Evolutionary conservation across 1,140 invertebrate genomes (phyloP).

Genomic region (Drosophila gunungcola): DNA sequence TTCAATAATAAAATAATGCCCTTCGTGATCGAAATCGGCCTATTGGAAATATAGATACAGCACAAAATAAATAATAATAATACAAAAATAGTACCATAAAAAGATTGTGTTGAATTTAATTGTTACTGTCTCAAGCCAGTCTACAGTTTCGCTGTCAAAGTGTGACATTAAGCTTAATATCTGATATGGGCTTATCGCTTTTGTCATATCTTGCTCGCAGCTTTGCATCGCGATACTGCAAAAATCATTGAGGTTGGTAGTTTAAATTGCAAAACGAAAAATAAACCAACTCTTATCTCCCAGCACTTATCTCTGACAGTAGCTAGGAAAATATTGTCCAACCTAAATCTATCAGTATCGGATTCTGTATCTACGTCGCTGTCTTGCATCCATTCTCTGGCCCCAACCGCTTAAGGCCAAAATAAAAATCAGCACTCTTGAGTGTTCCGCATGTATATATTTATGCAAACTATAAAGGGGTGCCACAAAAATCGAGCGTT

Average conservation of each 20-base stretch:
- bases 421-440: conserved; percentile 33
- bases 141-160: conserved; percentile 2
- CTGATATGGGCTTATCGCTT: conserved; percentile 48
- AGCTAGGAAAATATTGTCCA: conserved; percentile 43
- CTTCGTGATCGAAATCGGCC: too few species aligned
- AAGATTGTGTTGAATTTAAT: too few species aligned
- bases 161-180: conserved; percentile 54
- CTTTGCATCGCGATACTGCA: conserved; percentile 32
- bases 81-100: too few species aligned
- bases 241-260: conserved; percentile 46
- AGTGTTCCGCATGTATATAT: conserved; percentile 36
- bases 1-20: too few species aligned
- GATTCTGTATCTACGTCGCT: conserved; percentile 35
- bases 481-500: too few species aligned
- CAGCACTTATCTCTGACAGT: conserved; percentile 53
- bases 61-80: too few species aligned
- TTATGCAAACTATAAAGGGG: too few species aligned
- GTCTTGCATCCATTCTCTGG: conserved; percentile 12
- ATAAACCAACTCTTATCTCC: conserved; percentile 48
- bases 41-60: too few species aligned
- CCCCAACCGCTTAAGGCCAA: conserved; percentile 36
- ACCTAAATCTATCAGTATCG: conserved; percentile 31
- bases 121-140: background rate
- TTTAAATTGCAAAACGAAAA: conserved; percentile 66
- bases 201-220: conserved; percentile 38